Evolutionary conservation across 2,888 invertebrate species (phyloP).

Genomic region (Cremastinae sp.): DNA sequence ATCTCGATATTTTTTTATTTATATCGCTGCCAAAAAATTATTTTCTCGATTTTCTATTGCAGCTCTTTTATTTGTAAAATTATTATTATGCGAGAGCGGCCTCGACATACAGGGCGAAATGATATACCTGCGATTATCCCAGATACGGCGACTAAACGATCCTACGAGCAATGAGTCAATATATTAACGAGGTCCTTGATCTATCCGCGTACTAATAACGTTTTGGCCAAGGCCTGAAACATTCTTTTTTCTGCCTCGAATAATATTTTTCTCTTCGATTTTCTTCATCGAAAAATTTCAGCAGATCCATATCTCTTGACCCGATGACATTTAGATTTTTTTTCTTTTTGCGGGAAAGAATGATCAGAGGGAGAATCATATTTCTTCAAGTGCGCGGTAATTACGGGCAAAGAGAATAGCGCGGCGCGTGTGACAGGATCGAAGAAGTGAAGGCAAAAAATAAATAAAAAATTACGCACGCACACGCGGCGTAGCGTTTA

Average conservation of each 20-base stretch:
- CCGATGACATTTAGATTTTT: no score
- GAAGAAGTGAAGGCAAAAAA: slow-evolving; percentile 11
- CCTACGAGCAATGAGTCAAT: slow-evolving; percentile 43
- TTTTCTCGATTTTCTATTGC: no score
- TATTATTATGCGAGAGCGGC: no score
- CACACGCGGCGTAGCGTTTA: not conserved
- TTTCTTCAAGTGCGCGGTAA: not conserved
- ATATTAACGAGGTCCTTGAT: slow-evolving; percentile 53
- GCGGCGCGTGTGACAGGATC: not conserved
- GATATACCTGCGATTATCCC: slow-evolving; percentile 61
- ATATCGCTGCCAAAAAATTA: no score
- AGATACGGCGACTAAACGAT: slow-evolving; percentile 59
- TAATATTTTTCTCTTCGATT: not conserved
- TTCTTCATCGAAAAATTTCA: not conserved
- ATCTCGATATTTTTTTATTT: no score
- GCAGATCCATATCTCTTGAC: no score
- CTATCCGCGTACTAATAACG: slow-evolving; percentile 37
- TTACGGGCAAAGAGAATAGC: not conserved
- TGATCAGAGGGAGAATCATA: not conserved
- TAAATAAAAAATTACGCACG: slow-evolving; percentile 1
- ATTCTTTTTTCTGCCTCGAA: not conserved
- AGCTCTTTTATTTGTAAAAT: no score
- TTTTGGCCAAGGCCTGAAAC: slow-evolving; percentile 50
- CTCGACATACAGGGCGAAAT: slow-evolving; percentile 14
- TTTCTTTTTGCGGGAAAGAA: no score